Percentiles rank a stretch among this genome's conserved stretches.
phyloP scores from a whole-genome alignment of 2,113 vertebrate species.

The Alosa alosa region DNA sequence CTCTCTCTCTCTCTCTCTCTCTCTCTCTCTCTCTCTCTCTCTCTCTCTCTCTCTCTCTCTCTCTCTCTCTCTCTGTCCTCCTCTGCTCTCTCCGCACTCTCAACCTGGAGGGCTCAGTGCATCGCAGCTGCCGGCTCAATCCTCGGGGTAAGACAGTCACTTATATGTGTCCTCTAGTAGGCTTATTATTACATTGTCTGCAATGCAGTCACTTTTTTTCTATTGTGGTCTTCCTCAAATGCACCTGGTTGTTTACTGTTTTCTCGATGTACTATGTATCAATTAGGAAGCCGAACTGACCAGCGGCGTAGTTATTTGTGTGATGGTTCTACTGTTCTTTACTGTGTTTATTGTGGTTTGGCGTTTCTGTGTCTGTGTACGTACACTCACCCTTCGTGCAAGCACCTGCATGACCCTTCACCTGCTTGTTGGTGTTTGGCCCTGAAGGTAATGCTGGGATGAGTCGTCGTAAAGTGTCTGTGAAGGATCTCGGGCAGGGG shows the following conservation, averaged over 20 bases:
- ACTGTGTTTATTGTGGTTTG: neutral
- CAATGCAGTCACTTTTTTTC: neutral
- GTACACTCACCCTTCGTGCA: neutral
- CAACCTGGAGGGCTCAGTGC: neutral
- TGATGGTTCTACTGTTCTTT: neutral
- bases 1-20: slow-evolving; percentile 27
- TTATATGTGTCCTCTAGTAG: neutral
- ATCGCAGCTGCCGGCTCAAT: neutral
- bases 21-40: slow-evolving; percentile 4
- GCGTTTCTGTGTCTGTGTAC: neutral
- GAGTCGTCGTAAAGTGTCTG: slow-evolving; percentile 84
- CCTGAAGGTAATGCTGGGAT: slow-evolving; percentile 68
- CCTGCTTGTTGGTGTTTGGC: neutral
- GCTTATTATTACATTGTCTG: neutral
- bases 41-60: slow-evolving; percentile 17
- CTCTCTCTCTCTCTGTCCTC: slow-evolving; percentile 22
- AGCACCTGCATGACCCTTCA: neutral
- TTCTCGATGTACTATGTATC: neutral
- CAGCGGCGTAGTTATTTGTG: neutral
- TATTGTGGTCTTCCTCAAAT: neutral
- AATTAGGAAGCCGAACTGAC: neutral
- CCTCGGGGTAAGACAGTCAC: neutral
- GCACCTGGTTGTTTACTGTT: neutral
- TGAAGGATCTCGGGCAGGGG: slow-evolving; percentile 80
- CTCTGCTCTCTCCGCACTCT: slow-evolving; percentile 33